Percentiles rank a stretch among this genome's conserved stretches.
Conservation (phyloP, 2,113 vertebrate genomes). For the Machaerirhynchus nigripectus region DNA sequence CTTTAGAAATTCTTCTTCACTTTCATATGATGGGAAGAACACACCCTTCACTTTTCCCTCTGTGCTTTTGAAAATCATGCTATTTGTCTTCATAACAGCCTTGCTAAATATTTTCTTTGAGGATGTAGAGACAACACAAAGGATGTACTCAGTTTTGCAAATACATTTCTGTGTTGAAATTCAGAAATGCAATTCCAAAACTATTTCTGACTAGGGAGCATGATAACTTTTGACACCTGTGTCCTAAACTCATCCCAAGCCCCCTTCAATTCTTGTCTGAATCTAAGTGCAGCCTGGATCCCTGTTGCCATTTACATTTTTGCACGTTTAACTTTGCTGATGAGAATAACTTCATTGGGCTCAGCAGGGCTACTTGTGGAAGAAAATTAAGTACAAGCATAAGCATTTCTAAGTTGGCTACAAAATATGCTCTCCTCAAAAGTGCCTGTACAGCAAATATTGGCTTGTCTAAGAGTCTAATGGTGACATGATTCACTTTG, state of each 20-base stretch:
- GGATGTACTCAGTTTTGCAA: not conserved
- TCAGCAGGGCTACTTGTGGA: accelerated
- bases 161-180: not conserved
- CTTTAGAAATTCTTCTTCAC: not conserved
- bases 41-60: not conserved
- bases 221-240: not conserved
- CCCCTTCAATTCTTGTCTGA: not conserved
- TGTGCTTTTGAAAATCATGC: not conserved
- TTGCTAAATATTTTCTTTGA: not conserved
- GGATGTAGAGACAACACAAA: not conserved
- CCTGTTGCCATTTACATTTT: not conserved
- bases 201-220: not conserved
- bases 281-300: not conserved
- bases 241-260: not conserved
- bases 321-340: not conserved
- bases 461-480: not conserved
- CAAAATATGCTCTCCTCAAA: not conserved
- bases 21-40: not conserved
- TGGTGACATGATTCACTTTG: not conserved
- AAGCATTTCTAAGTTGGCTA: not conserved
- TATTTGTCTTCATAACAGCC: not conserved
- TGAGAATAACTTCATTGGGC: not conserved
- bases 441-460: not conserved
- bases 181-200: not conserved
- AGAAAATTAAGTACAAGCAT: not conserved